A percentile compares a stretch with the other conserved stretches of the same genome.
These are phyloP conservation scores for Microchrysa polita DNA, from an alignment of 2,888 invertebrate species.

Conservation along the genomic window DNA sequence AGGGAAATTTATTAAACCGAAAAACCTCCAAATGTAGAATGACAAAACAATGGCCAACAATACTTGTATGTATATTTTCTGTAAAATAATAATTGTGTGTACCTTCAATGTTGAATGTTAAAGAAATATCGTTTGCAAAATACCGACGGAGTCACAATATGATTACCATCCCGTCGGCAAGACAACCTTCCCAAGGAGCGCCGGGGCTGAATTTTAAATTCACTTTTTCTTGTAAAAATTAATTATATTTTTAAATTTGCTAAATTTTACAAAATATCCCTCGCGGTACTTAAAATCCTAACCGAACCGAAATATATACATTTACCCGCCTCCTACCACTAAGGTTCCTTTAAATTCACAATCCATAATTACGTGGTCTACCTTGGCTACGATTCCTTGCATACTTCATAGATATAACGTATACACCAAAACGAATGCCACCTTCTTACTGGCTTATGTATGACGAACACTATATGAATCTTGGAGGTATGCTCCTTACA, in stretches of 20 bases:
- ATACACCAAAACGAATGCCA: conserved; percentile 33
- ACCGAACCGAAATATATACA: neutral
- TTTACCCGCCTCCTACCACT: neutral
- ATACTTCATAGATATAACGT: too few species aligned
- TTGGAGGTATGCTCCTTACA: conserved; percentile 26
- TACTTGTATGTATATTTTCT: too few species aligned
- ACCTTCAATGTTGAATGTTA: too few species aligned
- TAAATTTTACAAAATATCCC: neutral
- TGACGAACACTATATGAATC: neutral
- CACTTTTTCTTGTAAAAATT: too few species aligned
- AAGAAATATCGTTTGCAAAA: too few species aligned
- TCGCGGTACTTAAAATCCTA: neutral
- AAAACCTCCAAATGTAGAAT: too few species aligned
- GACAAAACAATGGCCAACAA: too few species aligned
- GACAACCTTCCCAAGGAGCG: too few species aligned
- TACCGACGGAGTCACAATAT: neutral
- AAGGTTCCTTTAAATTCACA: neutral
- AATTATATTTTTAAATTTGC: too few species aligned
- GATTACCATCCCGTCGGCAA: neutral
- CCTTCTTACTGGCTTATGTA: conserved; percentile 29
- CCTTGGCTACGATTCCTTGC: conserved; percentile 5
- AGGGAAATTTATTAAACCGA: too few species aligned
- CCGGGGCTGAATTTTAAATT: too few species aligned
- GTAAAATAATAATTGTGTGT: too few species aligned
- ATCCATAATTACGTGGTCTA: conserved; percentile 23